A percentile compares a stretch with the other conserved stretches of the same genome.
Evolutionary conservation across 2,113 vertebrate species (phyloP).

Genomic region (Heliornis fulica): DNA sequence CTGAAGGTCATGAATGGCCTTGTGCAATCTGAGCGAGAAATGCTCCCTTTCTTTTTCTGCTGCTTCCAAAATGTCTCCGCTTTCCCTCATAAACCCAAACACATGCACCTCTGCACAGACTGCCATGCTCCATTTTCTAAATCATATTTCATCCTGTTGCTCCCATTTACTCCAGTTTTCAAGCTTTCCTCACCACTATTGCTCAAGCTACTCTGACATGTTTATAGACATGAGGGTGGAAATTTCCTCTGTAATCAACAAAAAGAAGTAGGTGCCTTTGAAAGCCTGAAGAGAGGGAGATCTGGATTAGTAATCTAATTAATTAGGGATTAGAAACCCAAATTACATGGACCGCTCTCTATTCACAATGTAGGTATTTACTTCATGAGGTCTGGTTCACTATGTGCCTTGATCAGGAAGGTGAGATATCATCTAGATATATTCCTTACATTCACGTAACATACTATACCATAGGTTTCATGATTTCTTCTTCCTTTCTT

Average conservation of each 20-base stretch:
- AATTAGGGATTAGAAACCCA: slow-evolving; percentile 50
- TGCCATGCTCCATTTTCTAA: not conserved
- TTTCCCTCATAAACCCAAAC: not conserved
- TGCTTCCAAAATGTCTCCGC: not conserved
- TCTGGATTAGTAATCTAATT: slow-evolving; percentile 53
- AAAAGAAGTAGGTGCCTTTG: slow-evolving; percentile 18
- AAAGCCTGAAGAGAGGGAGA: slow-evolving; percentile 2
- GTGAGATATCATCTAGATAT: not conserved
- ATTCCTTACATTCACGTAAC: not conserved
- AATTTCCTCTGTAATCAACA: slow-evolving; percentile 42
- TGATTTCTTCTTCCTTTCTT: not conserved
- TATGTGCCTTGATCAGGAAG: not conserved
- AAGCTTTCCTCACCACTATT: not conserved
- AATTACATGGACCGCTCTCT: not conserved
- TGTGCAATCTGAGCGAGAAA: not conserved
- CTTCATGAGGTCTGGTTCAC: not conserved
- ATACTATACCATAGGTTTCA: not conserved
- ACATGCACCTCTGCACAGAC: not conserved
- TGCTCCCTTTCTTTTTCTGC: not conserved
- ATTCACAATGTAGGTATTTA: not conserved
- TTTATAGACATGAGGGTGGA: not conserved
- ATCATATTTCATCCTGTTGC: not conserved
- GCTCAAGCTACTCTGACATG: not conserved
- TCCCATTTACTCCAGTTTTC: not conserved
- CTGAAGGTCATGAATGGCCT: not conserved